Base-by-base conservation (phyloP, 2,888 invertebrate species). In the Oscheius onirici region DNA sequence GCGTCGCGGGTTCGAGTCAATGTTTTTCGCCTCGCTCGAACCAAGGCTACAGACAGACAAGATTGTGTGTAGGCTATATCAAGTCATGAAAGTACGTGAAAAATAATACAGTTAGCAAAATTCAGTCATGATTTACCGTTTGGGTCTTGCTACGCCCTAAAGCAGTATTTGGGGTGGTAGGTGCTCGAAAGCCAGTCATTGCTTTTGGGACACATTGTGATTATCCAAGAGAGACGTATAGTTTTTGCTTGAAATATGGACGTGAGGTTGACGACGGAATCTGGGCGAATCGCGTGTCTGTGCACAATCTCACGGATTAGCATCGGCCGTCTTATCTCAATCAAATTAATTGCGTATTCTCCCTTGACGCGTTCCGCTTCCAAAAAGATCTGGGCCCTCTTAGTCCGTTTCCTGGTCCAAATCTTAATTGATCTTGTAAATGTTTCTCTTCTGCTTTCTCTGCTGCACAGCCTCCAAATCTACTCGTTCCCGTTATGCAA, bases 281-380 rank as follows among this genome's bases (percentile, higher is more conserved):
- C 51, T 20, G 17, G 24, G 34, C 28, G 57, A 17, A 34, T 57
- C 28, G 57, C 57, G 57, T 57, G 57, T 57, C 57, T 28, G 40
- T 40, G 57, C 28, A 57, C 28, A 57, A 57, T 57, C 57, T 57
- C 11, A 34, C 57, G 49, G 49, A 49, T 49, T 49, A 17, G 49
- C 20, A 15, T 49, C 17, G 10, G n/a, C 49, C 49, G 22, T 22
- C 46, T 26, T 34, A 57, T 34, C 40, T 57, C 57, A 57, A 57
- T 57, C 40, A 40, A 57, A 57, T 34, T 57, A 57, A 57, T 57
- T 57, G 40, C 57, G 17, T 57, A 34, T 57, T 49, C 57, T 57
- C 17, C 51, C 20, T 51, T 20, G 51, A 51, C 51, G 51, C 20
- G 51, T 51, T 51, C 51, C 51, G 34, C 34, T 34, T 8, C 34